Evolutionary conservation across 2,113 vertebrate genomes (phyloP).

Genomic region (Suricata suricatta): DNA sequence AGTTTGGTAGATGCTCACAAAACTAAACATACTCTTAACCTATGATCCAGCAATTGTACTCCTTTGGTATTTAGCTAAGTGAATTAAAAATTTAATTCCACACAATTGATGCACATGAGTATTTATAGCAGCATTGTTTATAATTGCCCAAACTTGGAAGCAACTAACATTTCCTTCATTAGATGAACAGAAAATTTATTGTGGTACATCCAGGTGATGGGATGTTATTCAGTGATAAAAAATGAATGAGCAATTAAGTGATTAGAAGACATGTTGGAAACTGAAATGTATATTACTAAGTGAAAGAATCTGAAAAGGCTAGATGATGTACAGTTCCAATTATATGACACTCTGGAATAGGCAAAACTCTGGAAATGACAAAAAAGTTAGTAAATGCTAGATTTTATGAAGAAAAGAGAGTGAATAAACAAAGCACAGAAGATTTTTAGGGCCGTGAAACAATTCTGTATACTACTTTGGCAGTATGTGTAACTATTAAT

Average conservation of each 20-base stretch:
- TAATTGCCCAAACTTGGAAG: not conserved
- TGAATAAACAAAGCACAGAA: not conserved
- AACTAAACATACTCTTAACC: not conserved
- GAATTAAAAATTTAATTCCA: not conserved
- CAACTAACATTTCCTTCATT: not conserved
- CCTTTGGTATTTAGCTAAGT: not conserved
- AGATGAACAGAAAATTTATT: not conserved
- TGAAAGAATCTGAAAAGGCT: not conserved
- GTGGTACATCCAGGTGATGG: not conserved
- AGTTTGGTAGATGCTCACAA: not conserved
- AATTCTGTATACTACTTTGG: not conserved
- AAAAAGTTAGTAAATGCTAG: not conserved
- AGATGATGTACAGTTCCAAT: not conserved
- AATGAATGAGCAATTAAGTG: not conserved
- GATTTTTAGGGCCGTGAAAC: not conserved
- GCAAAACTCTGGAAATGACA: not conserved
- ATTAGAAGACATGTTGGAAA: not conserved
- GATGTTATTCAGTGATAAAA: not conserved
- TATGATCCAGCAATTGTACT: not conserved
- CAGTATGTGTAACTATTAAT: not conserved
- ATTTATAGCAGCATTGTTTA: not conserved
- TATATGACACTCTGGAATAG: not conserved
- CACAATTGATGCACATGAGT: not conserved
- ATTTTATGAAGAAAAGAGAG: not conserved
- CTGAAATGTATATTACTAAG: not conserved